Evolutionary conservation across 2,797 vertebrate species (phyloP).

Genomic region (Melanotaenia nigrans): DNA sequence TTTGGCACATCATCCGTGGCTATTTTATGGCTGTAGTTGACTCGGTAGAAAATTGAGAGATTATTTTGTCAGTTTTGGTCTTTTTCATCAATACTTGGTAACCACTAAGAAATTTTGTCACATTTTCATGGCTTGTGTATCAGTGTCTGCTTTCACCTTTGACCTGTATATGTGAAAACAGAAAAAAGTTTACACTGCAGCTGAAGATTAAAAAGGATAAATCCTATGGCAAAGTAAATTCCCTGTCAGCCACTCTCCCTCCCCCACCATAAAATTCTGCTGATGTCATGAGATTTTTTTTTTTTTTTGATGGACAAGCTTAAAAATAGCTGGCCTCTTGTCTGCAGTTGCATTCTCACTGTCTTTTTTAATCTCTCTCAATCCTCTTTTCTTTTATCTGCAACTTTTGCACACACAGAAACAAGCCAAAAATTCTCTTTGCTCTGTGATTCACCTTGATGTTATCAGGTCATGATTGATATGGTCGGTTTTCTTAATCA

Average conservation of each 20-base stretch:
- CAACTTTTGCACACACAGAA: conserved; percentile 24
- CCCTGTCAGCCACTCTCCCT: background rate
- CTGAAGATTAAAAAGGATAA: conserved; percentile 37
- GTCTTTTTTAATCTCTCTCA: conserved; percentile 29
- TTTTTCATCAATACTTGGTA: background rate
- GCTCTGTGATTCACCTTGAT: conserved; percentile 8
- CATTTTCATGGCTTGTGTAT: conserved; percentile 11
- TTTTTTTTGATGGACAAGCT: conserved; percentile 61
- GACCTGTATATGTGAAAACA: conserved; percentile 55
- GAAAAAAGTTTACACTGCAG: conserved; percentile 38
- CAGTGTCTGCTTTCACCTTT: conserved; percentile 20
- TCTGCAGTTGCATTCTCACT: conserved; percentile 23
- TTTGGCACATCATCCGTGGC: background rate
- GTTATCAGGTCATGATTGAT: conserved; percentile 8
- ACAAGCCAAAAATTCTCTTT: conserved; percentile 14
- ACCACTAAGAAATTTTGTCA: background rate
- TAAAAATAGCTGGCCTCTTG: conserved; percentile 60
- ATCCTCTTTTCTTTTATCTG: conserved; percentile 37
- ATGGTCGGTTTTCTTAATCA: background rate
- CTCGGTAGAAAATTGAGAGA: background rate
- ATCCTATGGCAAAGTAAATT: conserved; percentile 31
- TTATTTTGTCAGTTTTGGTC: background rate
- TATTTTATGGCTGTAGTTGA: background rate
- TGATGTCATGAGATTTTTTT: conserved; percentile 62
- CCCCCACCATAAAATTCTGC: conserved; percentile 47